phyloP scores from a whole-genome alignment of 2,113 vertebrate genomes.

The Lontra canadensis region DNA sequence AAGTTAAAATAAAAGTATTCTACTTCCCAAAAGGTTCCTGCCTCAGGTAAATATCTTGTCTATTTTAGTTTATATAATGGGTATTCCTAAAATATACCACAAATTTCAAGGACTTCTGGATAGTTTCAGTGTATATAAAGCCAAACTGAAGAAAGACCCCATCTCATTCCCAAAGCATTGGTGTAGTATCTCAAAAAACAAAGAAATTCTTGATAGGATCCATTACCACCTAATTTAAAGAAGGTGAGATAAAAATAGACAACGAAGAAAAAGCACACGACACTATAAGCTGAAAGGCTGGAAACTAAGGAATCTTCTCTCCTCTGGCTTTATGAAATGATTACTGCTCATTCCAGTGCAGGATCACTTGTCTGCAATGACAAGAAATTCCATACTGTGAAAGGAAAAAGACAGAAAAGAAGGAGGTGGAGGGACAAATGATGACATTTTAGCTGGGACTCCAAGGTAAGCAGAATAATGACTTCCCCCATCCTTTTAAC shows the following conservation, averaged over 20 bases:
- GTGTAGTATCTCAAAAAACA: neutral
- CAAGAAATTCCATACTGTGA: neutral
- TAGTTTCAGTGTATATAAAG: neutral
- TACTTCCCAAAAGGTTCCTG: neutral
- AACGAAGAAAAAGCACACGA: neutral
- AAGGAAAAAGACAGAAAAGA: neutral
- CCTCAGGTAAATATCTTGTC: neutral
- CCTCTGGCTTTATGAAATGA: neutral
- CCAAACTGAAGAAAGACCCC: neutral
- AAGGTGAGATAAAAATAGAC: neutral
- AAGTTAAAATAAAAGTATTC: slow-evolving; percentile 30
- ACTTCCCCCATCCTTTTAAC: neutral
- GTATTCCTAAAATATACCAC: neutral
- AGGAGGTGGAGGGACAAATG: neutral
- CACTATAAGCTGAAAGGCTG: neutral
- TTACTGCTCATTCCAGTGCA: neutral
- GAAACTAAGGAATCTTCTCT: neutral
- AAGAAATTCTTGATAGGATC: neutral
- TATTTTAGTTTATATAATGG: neutral
- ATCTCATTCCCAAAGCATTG: neutral
- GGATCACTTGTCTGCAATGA: neutral
- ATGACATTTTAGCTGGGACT: neutral
- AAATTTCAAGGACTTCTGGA: neutral
- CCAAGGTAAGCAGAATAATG: neutral
- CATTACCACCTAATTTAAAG: neutral